Percentiles rank a stretch among this genome's conserved stretches.
Evolutionary conservation across 2,113 vertebrate genomes (phyloP).

Genomic region (Condylura cristata): DNA sequence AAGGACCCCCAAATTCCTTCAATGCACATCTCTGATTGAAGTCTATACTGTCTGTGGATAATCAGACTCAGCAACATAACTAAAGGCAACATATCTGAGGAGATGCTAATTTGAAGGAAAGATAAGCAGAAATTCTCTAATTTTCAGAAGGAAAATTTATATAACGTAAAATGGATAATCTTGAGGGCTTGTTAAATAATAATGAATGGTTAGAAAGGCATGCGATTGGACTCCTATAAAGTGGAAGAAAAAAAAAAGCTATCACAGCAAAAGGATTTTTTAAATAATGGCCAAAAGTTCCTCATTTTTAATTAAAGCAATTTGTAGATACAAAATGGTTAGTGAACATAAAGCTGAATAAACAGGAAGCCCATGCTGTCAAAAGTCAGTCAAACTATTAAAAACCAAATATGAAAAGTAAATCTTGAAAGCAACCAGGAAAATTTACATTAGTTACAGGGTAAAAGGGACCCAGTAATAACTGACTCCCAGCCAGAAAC

Average conservation of each 20-base stretch:
- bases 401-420: neutral
- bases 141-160: neutral
- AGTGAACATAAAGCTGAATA: neutral
- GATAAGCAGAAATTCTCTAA: neutral
- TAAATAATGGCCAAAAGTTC: neutral
- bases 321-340: neutral
- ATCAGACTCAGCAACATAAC: neutral
- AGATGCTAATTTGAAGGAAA: neutral
- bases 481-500: neutral
- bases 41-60: neutral
- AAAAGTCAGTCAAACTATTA: neutral
- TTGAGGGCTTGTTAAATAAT: neutral
- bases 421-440: neutral
- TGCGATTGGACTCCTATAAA: neutral
- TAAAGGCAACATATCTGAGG: neutral
- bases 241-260: neutral
- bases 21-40: neutral
- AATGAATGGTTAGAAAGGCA: neutral
- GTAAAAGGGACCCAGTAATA: neutral
- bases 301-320: neutral
- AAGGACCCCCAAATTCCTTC: neutral
- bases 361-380: neutral
- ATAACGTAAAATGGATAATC: neutral
- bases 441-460: neutral
- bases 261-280: neutral